phyloP scores from a whole-genome alignment of 2,888 invertebrate genomes.

The Ptycholaimellus sp. region DNA sequence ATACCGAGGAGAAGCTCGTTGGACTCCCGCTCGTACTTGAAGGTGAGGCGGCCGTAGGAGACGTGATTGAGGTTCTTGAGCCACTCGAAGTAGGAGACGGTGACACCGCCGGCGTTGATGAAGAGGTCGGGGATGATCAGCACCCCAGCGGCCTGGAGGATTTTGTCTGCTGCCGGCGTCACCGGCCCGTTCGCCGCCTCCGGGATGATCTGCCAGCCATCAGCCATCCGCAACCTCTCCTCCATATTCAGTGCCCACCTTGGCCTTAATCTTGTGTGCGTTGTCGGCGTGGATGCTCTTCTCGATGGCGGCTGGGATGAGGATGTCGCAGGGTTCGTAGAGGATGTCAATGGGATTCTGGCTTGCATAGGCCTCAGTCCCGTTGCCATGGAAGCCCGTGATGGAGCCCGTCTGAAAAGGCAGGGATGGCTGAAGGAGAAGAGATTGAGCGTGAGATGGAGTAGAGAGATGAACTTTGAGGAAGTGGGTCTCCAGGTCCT shows the following conservation, averaged over 20 bases:
- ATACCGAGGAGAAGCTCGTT: conserved; percentile 68
- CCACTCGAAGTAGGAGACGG: conserved; percentile 96
- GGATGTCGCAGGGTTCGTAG: conserved; percentile 76
- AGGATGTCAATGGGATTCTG: too few relatives aligned
- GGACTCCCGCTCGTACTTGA: conserved; percentile 79
- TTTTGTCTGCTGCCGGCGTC: conserved; percentile 75
- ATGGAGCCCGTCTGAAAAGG: conserved; percentile 50
- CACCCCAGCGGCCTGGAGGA: conserved; percentile 50
- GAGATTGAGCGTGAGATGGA: too few relatives aligned
- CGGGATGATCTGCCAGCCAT: conserved; percentile 68
- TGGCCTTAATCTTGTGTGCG: conserved; percentile 63
- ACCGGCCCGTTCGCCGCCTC: conserved; percentile 94
- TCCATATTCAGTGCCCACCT: too few relatives aligned
- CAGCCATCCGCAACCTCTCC: too few relatives aligned
- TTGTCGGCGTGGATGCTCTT: conserved; percentile 74
- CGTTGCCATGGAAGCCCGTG: too few relatives aligned
- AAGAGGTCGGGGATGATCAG: conserved; percentile 66
- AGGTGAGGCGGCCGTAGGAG: conserved; percentile 66
- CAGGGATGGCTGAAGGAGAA: too few relatives aligned
- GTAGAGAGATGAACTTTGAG: too few relatives aligned
- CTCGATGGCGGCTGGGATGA: conserved; percentile 83
- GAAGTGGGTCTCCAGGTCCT: conserved; percentile 37
- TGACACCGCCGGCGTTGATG: conserved; percentile 59
- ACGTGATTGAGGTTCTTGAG: conserved; percentile 93
- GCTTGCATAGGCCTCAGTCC: too few relatives aligned